Conservation (phyloP, 2,888 invertebrate species). For the Melinaea marsaeus region DNA sequence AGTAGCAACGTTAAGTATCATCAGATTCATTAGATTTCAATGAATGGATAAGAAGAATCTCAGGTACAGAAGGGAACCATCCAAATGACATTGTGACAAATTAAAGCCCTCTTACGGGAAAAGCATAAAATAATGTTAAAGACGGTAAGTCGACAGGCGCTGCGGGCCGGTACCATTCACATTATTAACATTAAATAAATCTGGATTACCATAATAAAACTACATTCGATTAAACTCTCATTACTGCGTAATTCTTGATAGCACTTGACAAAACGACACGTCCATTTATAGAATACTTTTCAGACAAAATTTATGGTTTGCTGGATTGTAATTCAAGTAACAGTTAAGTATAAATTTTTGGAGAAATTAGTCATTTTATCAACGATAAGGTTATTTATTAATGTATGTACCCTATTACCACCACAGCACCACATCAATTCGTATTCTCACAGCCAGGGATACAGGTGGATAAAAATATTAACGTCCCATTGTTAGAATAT, state of each 20-base stretch:
- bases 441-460: conserved; percentile 6
- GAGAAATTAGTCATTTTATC: too few relatives aligned
- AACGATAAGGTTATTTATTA: too few relatives aligned
- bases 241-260: conserved; percentile 4
- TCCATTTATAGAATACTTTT: too few relatives aligned
- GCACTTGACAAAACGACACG: not conserved
- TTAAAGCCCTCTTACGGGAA: not conserved
- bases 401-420: not conserved
- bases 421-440: conserved; percentile 15
- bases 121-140: conserved; percentile 20
- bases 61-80: not conserved
- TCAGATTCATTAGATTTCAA: too few relatives aligned
- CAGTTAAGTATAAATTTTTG: too few relatives aligned
- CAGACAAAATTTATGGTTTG: too few relatives aligned
- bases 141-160: conserved; percentile 23
- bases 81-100: conserved; percentile 12
- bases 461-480: conserved; percentile 32
- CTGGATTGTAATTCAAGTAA: too few relatives aligned
- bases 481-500: conserved; percentile 29
- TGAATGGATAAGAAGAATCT: too few relatives aligned
- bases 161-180: conserved; percentile 10
- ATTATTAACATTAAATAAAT: conserved; percentile 21
- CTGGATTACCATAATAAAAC: conserved; percentile 17
- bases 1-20: too few relatives aligned
- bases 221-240: conserved; percentile 12